Conservation (phyloP, 2,797 vertebrate genomes). For the Hypotaenidia philippensis region DNA sequence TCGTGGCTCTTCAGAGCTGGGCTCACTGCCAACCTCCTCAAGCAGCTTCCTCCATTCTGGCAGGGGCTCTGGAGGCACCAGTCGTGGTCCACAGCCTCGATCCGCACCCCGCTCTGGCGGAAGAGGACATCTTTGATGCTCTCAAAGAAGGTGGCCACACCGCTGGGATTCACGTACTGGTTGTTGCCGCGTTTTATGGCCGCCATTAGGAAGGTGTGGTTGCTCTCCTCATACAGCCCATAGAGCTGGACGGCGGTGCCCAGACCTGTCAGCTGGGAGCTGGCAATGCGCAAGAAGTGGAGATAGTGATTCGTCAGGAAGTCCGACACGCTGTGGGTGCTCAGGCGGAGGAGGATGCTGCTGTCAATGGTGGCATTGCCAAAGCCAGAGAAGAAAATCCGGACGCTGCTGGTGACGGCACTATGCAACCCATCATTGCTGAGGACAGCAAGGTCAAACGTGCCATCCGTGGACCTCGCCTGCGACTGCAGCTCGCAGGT, state of each 20-base stretch:
- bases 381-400: conserved; percentile 91
- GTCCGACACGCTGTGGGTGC: conserved; percentile 81
- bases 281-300: conserved; percentile 91
- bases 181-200: conserved; percentile 88
- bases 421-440: conserved; percentile 93
- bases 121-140: conserved; percentile 94
- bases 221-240: conserved; percentile 88
- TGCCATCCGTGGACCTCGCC: conserved; percentile 90
- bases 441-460: conserved; percentile 90
- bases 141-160: conserved; percentile 96
- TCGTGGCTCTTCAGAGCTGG: conserved; percentile 84
- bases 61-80: conserved; percentile 91
- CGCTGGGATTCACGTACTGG: conserved; percentile 94
- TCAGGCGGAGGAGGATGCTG: conserved; percentile 92
- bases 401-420: conserved; percentile 88
- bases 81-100: conserved; percentile 95
- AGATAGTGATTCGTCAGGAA: conserved; percentile 95
- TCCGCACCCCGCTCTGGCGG: conserved; percentile 91
- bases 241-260: conserved; percentile 93
- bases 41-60: conserved; percentile 94
- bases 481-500: conserved; percentile 92
- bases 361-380: conserved; percentile 93
- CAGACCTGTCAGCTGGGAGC: conserved; percentile 92
- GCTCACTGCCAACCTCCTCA: conserved; percentile 88
- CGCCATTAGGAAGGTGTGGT: conserved; percentile 92